phyloP scores from a whole-genome alignment of 2,888 invertebrate species.

The Agrotis ipsilon region DNA sequence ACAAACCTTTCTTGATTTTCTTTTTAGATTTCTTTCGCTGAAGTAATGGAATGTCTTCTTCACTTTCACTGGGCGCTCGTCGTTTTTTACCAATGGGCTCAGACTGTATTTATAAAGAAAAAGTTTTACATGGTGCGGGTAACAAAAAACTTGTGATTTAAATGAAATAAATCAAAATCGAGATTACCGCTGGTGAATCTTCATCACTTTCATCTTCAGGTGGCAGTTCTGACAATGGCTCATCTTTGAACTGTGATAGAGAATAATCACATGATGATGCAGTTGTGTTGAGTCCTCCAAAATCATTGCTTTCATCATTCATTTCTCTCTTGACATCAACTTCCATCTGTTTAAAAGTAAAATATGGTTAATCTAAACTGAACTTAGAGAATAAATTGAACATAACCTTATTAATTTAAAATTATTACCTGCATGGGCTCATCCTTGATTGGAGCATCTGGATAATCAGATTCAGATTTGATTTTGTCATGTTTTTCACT shows the following conservation, averaged over 20 bases:
- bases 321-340: constrained; percentile 86
- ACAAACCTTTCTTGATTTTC: constrained; percentile 90
- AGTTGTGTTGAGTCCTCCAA: constrained; percentile 87
- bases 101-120: constrained; percentile 65
- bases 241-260: constrained; percentile 93
- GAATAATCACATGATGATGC: constrained; percentile 94
- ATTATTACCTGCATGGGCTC: constrained; percentile 83
- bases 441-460: constrained; percentile 82
- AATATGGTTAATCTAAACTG: too few relatives aligned
- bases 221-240: constrained; percentile 87
- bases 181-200: constrained; percentile 94
- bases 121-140: constrained; percentile 3
- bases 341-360: constrained; percentile 72
- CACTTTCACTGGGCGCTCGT: constrained; percentile 90
- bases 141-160: constrained; percentile 1
- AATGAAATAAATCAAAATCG: constrained; percentile 19
- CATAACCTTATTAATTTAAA: not conserved
- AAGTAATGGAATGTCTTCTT: constrained; percentile 94
- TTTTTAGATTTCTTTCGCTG: constrained; percentile 93
- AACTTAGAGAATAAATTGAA: not conserved
- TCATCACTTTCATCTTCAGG: constrained; percentile 93
- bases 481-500: constrained; percentile 79
- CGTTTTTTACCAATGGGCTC: constrained; percentile 79
- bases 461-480: constrained; percentile 77
- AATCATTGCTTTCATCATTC: constrained; percentile 85